Percentiles rank a stretch among this genome's conserved stretches.
Evolutionary conservation across 2,888 invertebrate genomes (phyloP).

Genomic region (Macrophya annulata): DNA sequence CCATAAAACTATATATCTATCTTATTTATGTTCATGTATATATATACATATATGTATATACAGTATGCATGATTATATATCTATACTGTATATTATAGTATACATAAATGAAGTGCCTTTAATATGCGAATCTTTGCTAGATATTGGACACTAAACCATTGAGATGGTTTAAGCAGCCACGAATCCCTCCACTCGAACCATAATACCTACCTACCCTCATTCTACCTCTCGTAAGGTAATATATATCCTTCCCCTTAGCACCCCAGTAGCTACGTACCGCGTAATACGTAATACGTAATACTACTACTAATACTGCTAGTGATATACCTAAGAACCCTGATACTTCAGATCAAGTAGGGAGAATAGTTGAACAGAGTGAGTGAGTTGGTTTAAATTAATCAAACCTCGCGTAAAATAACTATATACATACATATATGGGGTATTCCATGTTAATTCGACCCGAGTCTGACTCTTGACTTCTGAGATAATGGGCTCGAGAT

Average conservation of each 20-base stretch:
- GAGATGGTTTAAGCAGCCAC: not conserved
- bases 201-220: constrained; percentile 3
- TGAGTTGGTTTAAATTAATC: not conserved
- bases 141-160: constrained; percentile 53
- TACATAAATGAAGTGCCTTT: constrained; percentile 48
- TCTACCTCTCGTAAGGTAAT: not conserved
- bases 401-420: not conserved
- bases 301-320: not conserved
- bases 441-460: too few species aligned
- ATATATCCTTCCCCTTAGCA: not conserved
- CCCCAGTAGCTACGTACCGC: not conserved
- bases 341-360: not conserved
- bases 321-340: not conserved
- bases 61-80: too few species aligned
- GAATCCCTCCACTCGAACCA: constrained; percentile 28
- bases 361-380: not conserved
- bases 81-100: not conserved
- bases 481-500: too few species aligned
- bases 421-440: not conserved
- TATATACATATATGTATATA: not conserved
- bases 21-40: not conserved
- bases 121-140: constrained; percentile 45
- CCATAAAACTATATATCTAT: not conserved
- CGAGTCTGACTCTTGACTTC: too few species aligned
- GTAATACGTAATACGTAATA: not conserved